Percentiles rank a stretch among this genome's conserved stretches.
Evolutionary conservation across 1,140 invertebrate species (phyloP).

Genomic region (Leptinotarsa lineolata): DNA sequence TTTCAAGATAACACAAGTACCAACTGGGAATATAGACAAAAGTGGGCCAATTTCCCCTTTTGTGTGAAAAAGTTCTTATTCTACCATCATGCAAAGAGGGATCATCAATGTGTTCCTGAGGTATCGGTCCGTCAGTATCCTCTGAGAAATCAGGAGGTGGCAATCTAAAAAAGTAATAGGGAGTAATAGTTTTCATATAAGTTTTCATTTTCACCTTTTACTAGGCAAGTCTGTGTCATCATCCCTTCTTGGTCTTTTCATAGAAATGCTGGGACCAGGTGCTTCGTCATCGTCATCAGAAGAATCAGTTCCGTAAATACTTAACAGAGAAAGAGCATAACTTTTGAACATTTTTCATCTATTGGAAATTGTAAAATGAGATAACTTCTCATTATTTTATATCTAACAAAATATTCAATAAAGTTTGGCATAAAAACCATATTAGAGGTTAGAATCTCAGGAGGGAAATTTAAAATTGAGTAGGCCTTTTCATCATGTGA

Average conservation of each 20-base stretch:
- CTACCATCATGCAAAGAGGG: slow-evolving; percentile 67
- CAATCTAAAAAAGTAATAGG: slow-evolving; percentile 39
- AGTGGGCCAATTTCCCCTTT: slow-evolving; percentile 81
- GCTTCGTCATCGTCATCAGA: slow-evolving; percentile 51
- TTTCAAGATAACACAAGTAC: slow-evolving; percentile 36
- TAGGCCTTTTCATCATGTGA: no score
- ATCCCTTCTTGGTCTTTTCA: slow-evolving; percentile 46
- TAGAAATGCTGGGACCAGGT: slow-evolving; percentile 47
- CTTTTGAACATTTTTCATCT: slow-evolving; percentile 31
- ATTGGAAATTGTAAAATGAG: no score
- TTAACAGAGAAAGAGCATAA: slow-evolving; percentile 46
- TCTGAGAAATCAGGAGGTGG: slow-evolving; percentile 42
- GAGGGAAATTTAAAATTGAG: no score
- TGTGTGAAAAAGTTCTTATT: slow-evolving; percentile 73
- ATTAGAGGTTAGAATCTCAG: background rate
- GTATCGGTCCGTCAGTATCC: slow-evolving; percentile 38
- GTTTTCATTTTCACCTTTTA: slow-evolving; percentile 3
- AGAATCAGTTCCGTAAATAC: slow-evolving; percentile 45
- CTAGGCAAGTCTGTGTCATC: slow-evolving; percentile 22
- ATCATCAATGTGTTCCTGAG: slow-evolving; percentile 59
- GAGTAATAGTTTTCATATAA: background rate
- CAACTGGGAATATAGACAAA: slow-evolving; percentile 74
- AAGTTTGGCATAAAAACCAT: no score
- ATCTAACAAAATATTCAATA: no score
- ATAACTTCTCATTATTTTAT: no score